Conservation (phyloP, 2,113 vertebrate species). For the Thamnophis sirtalis region DNA sequence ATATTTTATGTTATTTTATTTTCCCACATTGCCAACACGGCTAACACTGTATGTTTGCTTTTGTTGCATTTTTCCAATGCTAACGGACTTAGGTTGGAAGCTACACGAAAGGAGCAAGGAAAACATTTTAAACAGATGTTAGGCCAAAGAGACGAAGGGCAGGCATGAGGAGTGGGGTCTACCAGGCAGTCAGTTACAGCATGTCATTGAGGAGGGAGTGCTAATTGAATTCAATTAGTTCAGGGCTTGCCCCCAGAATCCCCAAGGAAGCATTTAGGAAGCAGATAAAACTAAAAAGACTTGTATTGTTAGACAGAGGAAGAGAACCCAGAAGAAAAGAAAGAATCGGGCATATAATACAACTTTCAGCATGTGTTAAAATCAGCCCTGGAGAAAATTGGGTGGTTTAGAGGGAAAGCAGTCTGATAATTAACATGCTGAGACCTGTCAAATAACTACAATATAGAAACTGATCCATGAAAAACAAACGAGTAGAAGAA, state of each 20-base stretch:
- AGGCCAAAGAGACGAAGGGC: neutral
- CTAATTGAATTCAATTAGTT: conserved; percentile 36
- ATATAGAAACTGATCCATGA: neutral
- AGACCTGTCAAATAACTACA: neutral
- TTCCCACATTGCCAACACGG: neutral
- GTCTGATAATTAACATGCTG: neutral
- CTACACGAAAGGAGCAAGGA: neutral
- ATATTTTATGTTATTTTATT: neutral
- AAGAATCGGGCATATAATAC: neutral
- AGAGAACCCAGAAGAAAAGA: neutral
- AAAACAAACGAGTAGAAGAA: neutral
- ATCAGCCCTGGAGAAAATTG: neutral
- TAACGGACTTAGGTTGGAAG: neutral
- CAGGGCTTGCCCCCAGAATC: conserved; percentile 18
- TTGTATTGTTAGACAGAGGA: neutral
- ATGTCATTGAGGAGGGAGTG: conserved; percentile 6
- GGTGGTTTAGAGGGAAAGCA: neutral
- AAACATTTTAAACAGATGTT: conserved; percentile 24
- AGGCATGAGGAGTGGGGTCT: neutral
- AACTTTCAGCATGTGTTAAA: neutral
- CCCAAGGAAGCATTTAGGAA: conserved; percentile 15
- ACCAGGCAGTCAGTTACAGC: conserved; percentile 7
- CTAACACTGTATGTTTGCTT: neutral
- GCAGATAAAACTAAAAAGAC: neutral
- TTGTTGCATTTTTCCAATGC: neutral